Evolutionary conservation across 2,888 invertebrate species (phyloP), one percentile per base, ranked within the genome.

Genomic region (Thymelicus acteon): DNA sequence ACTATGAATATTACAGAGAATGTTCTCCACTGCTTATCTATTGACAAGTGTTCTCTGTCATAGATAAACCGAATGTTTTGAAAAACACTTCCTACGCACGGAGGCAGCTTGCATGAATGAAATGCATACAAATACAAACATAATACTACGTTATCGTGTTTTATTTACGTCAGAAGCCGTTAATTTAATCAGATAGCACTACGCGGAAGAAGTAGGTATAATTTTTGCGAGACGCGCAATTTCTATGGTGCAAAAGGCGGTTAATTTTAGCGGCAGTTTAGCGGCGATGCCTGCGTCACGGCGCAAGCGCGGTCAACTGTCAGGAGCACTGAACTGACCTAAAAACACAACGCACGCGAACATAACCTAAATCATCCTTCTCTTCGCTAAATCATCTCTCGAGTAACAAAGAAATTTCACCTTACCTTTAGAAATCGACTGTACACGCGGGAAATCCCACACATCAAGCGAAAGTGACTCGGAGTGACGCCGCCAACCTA

Each of bases 311-410:
- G 85, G 82, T 80, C 91, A 90, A 89, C 91, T 92, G 92, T 89
- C 86, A 82, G 80, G 90, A 88, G 82, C 90, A 90, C 83, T 93
- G 92, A 93, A 90, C 83, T 93, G 93, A 93, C 93, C 93, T 91
- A 91, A 89, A 85, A 87, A 84, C 91, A 92, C 88, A 89, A 89
- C 85, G 86, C 86, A 84, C 82, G 85, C 85, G 85, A 85, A 82
- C 82, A 84, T 88, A 89, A 88, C 91, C 88, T 87, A 69, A 75
- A 75, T 69, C 69, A 75, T 68, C 73, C 72, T 68, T 15, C 63
- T 71, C 57, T 37, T 47, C 65, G 52, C 54, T 69, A 76, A 72
- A 73, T 73, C 49, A 74, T 66, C 70, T 73, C 72, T 3, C 6
- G 15, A 40, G 19, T 37, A 58, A 58, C 60, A 71, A 72, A 74